These are phyloP conservation scores for Pachypanchax playfairii DNA, from an alignment of 2,113 vertebrate genomes.

Conservation along the genomic window DNA sequence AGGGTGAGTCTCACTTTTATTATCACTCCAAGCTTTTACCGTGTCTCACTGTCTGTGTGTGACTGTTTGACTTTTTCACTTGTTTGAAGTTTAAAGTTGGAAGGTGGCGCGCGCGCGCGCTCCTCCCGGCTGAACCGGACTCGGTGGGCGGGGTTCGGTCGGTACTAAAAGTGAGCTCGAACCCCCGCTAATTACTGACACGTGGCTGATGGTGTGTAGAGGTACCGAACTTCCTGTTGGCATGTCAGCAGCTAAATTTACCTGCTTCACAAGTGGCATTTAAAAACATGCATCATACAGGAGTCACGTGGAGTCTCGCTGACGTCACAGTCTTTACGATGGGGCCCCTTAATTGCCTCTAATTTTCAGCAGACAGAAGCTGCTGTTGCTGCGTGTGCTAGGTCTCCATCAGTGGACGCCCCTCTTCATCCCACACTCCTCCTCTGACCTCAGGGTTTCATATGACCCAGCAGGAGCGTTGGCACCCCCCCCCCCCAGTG, in stretches of 20 bases:
- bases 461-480: constrained; percentile 37
- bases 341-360: too few relatives aligned
- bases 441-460: constrained; percentile 52
- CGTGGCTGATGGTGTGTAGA: too few relatives aligned
- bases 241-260: too few relatives aligned
- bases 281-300: too few relatives aligned
- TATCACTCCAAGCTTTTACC: not conserved
- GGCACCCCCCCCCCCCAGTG: not conserved
- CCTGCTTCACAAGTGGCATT: too few relatives aligned
- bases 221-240: too few relatives aligned
- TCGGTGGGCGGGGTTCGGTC: constrained; percentile 52
- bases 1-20: constrained; percentile 64
- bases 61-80: not conserved
- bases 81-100: not conserved
- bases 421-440: constrained; percentile 11
- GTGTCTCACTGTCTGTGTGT: too few relatives aligned
- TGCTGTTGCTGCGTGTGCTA: constrained; percentile 33
- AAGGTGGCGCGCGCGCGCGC: not conserved
- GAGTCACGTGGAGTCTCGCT: too few relatives aligned
- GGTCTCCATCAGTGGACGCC: too few relatives aligned
- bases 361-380: constrained; percentile 28
- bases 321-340: too few relatives aligned
- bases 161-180: too few relatives aligned
- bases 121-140: constrained; percentile 50
- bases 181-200: too few relatives aligned